Base-by-base conservation (phyloP, 2,888 invertebrate genomes). In the Cephalotes varians region DNA sequence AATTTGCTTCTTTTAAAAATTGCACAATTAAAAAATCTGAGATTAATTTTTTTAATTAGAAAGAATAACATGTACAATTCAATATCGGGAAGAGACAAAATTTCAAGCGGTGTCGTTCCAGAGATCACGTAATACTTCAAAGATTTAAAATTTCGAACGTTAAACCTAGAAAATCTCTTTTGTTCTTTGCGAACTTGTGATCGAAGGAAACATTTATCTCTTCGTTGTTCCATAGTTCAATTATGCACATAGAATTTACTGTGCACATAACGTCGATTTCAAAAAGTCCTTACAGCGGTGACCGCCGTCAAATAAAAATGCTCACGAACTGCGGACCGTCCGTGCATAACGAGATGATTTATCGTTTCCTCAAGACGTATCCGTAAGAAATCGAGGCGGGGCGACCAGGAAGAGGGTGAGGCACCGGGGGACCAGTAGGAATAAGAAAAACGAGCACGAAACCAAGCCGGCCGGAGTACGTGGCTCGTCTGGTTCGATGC, bases 301-400 rank as follows among this genome's bases (percentile, higher is more conserved):
- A 82, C 65, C 82, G 82, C 86, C 86, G 88, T 90, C 83, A 88
- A 88, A 88, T 89, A 90, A 90, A 90, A 89, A 90, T 89, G 88
- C 87, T 81, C 79, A 79, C 81, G 73, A 84, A 85, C 83, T 79
- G 81, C 81, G 67, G 60, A 40, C 67, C 69, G 87, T 82, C 79
- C 86, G 85, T 83, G 90, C 86, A n/a, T n/a, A 88, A 89, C 89
- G 88, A 85, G 90, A 89, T 89, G 89, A 89, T 89, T 89, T 89
- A 89, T 89, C 85, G 88, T 83, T 88, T 89, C 90, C 85, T 77
- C 87, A 85, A 58, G 85, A 88, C 84, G 83, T 83, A 72, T 86
- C 76, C 76, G 90, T 88, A 89, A 89, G 89, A 89, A 89, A 83
- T 88, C 86, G 82, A 71, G 79, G 83, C 69, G 81, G 62, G 76